Evolutionary conservation across 2,113 vertebrate species (phyloP), one percentile per base, ranked within the genome.

Genomic region (Cichladusa arquata): DNA sequence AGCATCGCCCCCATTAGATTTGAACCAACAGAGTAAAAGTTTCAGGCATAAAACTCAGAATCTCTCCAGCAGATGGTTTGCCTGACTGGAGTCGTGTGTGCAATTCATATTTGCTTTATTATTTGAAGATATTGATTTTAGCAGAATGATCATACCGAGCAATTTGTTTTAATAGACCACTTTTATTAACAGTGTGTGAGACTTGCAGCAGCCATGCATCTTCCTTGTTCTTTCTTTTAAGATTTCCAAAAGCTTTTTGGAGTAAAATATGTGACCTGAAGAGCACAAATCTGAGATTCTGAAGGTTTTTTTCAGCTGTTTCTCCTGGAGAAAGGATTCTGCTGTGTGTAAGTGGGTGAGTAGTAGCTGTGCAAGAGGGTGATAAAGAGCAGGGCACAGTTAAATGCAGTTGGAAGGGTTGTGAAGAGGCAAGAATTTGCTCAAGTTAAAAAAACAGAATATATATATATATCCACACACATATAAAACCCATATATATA

Each of bases 101-200:
- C 19, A 23, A 65, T 67, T 44, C 65, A 0, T 34, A 73, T 74
- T 50, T 58, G 51, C 83, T 86, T 73, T 84, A 80, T 91, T 74
- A 78, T 83, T 74, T 20, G 72, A 58, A 90, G 91, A 19, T 92
- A 95, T 93, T 93, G 92, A 96, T 94, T 92, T 67, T 10, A 78
- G 86, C 71, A 53, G 83, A 16, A 44, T 45, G 64, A 91, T 84
- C 89, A 71, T 5, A 6, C 28, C 5, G 8, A 76, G 89, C 73
- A 44, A 91, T 91, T 92, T 95, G 81, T 91, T 95, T 91, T 76
- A 93, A 94, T 92, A 23, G 26, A 71, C 3, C 28, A 1, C 56
- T 86, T 81, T 45, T 53, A 77, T 89, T 81, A 95, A 61, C 54
- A 33, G 18, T 4, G 10, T 4, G 29, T 50, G 57, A 6, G 2